Conservation (phyloP, 2,888 invertebrate genomes). For the Leptinotarsa juncta region DNA sequence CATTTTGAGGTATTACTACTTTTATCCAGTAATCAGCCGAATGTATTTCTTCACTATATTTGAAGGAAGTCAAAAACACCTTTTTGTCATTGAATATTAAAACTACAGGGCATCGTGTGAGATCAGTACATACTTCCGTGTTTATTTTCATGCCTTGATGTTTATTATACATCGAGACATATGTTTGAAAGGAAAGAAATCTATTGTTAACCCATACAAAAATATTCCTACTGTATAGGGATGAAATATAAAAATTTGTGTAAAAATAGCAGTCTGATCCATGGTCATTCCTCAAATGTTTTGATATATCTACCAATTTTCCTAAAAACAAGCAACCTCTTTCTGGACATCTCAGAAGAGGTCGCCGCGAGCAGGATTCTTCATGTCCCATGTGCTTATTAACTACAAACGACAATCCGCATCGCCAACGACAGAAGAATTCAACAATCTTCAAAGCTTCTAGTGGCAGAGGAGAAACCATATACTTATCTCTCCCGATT, state of each 20-base stretch:
- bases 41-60: not conserved
- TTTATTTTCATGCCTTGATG: not conserved
- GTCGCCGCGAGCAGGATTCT: not conserved
- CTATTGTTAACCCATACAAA: slow-evolving; percentile 5
- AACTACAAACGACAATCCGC: slow-evolving; percentile 15
- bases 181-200: slow-evolving; percentile 1
- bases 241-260: slow-evolving; percentile 22
- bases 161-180: not conserved
- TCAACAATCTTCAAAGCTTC: not conserved
- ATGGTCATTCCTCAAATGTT: not conserved
- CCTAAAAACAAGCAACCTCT: not conserved
- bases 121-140: not conserved
- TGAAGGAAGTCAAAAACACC: slow-evolving; percentile 12
- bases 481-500: slow-evolving; percentile 17
- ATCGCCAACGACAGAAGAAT: slow-evolving; percentile 26
- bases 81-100: slow-evolving; percentile 25
- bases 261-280: not conserved
- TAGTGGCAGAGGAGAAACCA: not conserved
- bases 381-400: slow-evolving; percentile 21
- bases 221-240: slow-evolving; percentile 12
- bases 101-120: not conserved
- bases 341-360: slow-evolving; percentile 3
- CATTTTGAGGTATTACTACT: not conserved
- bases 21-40: slow-evolving; percentile 16
- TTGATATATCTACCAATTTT: slow-evolving; percentile 3